Evolutionary conservation across 2,888 invertebrate genomes (phyloP).

Genomic region (Harpagoxenus sublaevis): DNA sequence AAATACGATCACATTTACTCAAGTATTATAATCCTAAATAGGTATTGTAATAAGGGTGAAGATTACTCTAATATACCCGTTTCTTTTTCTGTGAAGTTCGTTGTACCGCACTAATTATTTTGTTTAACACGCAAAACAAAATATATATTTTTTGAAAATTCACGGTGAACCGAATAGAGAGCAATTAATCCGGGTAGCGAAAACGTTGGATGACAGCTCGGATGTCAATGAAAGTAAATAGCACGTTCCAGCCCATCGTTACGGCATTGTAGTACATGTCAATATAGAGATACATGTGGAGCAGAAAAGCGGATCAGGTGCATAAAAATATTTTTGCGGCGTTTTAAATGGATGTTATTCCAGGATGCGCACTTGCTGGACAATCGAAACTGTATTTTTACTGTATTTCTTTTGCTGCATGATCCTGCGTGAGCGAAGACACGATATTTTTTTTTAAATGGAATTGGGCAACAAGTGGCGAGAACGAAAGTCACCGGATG

Average conservation of each 20-base stretch:
- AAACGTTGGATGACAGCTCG: constrained; percentile 33
- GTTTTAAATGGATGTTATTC: constrained; percentile 41
- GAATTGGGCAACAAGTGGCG: constrained; percentile 25
- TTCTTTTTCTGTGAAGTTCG: not conserved
- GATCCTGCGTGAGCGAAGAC: not conserved
- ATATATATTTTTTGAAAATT: constrained; percentile 31
- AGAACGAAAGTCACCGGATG: not conserved
- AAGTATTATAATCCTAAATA: not conserved
- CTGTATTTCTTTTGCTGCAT: not conserved
- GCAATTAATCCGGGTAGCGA: constrained; percentile 33
- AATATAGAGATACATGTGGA: constrained; percentile 39
- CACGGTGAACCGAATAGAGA: constrained; percentile 1
- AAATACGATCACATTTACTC: not conserved
- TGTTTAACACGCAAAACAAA: not conserved
- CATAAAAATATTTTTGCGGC: constrained; percentile 46
- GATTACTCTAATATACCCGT: not conserved
- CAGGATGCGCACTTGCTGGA: not conserved
- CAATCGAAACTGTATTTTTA: not conserved
- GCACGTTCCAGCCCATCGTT: constrained; percentile 27
- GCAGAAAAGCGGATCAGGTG: constrained; percentile 45
- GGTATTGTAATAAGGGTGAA: not conserved
- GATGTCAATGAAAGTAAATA: constrained; percentile 45
- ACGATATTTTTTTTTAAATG: constrained; percentile 4
- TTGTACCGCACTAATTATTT: constrained; percentile 21
- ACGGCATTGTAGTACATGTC: constrained; percentile 27